Evolutionary conservation across 2,113 vertebrate genomes (phyloP).

Genomic region (Nothobranchius furzeri): DNA sequence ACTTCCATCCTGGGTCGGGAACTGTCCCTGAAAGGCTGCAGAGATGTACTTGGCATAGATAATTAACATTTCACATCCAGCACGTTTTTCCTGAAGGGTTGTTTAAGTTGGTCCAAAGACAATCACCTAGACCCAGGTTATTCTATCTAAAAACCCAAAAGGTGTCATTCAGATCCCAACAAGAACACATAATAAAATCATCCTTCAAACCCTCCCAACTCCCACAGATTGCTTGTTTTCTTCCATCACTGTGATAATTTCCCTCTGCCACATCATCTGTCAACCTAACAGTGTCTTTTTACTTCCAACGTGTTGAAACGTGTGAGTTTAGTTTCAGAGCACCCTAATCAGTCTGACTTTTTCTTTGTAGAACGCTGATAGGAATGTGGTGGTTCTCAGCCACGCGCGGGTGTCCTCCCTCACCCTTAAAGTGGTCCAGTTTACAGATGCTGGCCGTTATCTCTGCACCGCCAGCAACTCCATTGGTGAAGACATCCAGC

Average conservation of each 20-base stretch:
- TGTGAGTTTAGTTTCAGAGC: not conserved
- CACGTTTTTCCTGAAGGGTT: not conserved
- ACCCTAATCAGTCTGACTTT: constrained; percentile 10
- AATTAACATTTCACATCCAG: no score
- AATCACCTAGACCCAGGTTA: not conserved
- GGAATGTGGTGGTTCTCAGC: constrained; percentile 88
- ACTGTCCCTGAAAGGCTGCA: not conserved
- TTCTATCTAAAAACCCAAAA: not conserved
- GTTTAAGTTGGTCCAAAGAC: not conserved
- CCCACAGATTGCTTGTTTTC: not conserved
- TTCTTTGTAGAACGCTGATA: constrained; percentile 85
- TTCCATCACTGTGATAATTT: not conserved
- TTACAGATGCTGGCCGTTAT: constrained; percentile 93
- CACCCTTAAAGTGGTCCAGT: constrained; percentile 93
- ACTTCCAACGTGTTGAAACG: not conserved
- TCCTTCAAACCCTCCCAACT: not conserved
- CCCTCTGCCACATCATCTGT: not conserved
- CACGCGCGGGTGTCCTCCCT: constrained; percentile 93
- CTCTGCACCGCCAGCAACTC: constrained; percentile 93
- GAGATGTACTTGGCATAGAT: no score
- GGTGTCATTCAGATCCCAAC: no score
- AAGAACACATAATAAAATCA: not conserved
- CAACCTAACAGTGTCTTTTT: not conserved
- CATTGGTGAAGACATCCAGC: constrained; percentile 90
- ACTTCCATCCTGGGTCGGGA: not conserved